A percentile compares a stretch with the other conserved stretches of the same genome.
Evolutionary conservation across 2,797 vertebrate species (phyloP).

Genomic region (Eurystomus glaucurus): DNA sequence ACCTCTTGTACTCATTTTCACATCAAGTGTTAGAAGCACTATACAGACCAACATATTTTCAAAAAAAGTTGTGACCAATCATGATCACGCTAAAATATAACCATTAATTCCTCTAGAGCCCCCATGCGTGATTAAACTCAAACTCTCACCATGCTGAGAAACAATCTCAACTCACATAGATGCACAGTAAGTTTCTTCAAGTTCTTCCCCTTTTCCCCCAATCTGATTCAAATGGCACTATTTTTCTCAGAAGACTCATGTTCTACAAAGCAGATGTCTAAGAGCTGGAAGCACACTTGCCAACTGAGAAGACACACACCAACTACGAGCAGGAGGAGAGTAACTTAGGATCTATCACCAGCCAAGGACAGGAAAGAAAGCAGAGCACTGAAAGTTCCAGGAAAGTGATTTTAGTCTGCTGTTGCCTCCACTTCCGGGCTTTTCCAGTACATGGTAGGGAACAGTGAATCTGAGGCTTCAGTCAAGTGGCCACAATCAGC

Average conservation of each 20-base stretch:
- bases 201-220: not conserved
- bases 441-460: not conserved
- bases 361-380: constrained; percentile 47
- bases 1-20: not conserved
- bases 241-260: constrained; percentile 4
- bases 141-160: not conserved
- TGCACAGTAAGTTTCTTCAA: not conserved
- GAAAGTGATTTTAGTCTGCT: not conserved
- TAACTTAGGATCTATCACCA: constrained; percentile 31
- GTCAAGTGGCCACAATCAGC: not conserved
- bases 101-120: not conserved
- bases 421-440: constrained; percentile 5
- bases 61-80: not conserved
- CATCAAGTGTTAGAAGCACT: not conserved
- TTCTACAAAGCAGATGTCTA: constrained; percentile 52
- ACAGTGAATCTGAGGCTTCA: not conserved
- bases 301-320: constrained; percentile 48
- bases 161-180: not conserved
- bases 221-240: not conserved
- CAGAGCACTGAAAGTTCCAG: not conserved
- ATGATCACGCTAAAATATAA: not conserved
- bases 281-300: constrained; percentile 32
- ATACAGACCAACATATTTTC: not conserved
- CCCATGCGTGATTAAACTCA: not conserved
- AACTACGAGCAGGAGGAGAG: constrained; percentile 25